Evolutionary conservation across 2,113 vertebrate species (phyloP), one percentile per base, ranked within the genome.

Genomic region (Tautogolabrus adspersus): DNA sequence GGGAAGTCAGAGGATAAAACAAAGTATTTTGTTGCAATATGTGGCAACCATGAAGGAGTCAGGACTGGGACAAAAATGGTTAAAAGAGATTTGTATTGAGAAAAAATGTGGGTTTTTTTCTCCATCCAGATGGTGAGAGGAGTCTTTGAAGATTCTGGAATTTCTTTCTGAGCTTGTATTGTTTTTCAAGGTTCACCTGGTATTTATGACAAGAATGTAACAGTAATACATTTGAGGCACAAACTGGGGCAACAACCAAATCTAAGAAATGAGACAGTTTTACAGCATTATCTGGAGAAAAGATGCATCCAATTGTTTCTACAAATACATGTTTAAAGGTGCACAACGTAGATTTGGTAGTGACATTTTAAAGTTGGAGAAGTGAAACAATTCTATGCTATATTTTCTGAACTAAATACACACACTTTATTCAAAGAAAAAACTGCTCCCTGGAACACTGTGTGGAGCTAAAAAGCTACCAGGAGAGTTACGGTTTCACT

Each of bases 71-170:
- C n/a, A 58, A 19, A 55, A 23, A 55, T 3, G 9, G 18, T 63
- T 22, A 3, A 49, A 71, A 38, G 5, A 5, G 5, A 2, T 1
- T 37, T 49, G 19, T 42, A 34, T 34, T 67, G 47, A 0, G 8
- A 8, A 46, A 56, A 59, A 49, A 3, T 51, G 2, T 46, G 44
- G n/a, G 2, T 16, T 1, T 19, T 49, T 49, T 62, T 30, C 47
- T 30, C 15, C 5, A n/a, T 21, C 13, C 55, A 22, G 42, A 59
- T 11, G 23, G 7, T 47, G 8, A 47, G 40, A 23, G 2, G 8
- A 57, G 61, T 47, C 19, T 73, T 18, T 13, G 21, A 55, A 22
- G 65, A 42, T 58, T 49, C 16, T 56, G 38, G 15, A 56, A 57
- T 56, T 42, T 30, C 38, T 3, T 44, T 57, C 16, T n/a, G 22